Percentiles rank a stretch among this genome's conserved stretches.
phyloP scores from a whole-genome alignment of 2,888 invertebrate genomes.

The Cheiracanthium punctorium region DNA sequence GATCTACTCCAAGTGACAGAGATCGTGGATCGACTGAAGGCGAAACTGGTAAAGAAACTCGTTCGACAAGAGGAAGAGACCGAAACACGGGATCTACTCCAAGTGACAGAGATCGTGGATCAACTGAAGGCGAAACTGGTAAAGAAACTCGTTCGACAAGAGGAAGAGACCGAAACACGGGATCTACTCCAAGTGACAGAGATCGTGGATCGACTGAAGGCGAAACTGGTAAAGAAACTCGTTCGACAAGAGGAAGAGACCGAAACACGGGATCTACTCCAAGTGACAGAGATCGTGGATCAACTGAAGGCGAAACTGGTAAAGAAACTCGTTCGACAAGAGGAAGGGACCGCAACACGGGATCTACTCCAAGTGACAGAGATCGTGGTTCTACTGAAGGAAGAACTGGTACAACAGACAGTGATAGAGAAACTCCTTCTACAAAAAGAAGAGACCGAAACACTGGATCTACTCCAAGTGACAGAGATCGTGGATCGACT shows the following conservation, averaged over 20 bases:
- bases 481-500: background rate
- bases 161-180: background rate
- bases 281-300: background rate
- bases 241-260: slow-evolving; percentile 6
- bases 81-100: background rate
- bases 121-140: background rate
- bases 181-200: background rate
- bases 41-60: background rate
- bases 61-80: background rate
- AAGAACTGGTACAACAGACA: background rate
- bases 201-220: background rate
- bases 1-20: background rate
- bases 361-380: background rate
- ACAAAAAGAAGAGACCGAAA: background rate
- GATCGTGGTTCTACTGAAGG: background rate
- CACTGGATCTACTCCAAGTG: background rate
- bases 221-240: background rate
- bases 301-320: background rate
- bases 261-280: background rate
- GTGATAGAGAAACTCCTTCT: background rate
- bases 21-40: background rate
- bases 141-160: background rate
- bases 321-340: background rate
- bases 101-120: background rate
- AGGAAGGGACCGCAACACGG: background rate